Conservation (phyloP, 2,797 vertebrate species). For the Rhabdomys pumilio region DNA sequence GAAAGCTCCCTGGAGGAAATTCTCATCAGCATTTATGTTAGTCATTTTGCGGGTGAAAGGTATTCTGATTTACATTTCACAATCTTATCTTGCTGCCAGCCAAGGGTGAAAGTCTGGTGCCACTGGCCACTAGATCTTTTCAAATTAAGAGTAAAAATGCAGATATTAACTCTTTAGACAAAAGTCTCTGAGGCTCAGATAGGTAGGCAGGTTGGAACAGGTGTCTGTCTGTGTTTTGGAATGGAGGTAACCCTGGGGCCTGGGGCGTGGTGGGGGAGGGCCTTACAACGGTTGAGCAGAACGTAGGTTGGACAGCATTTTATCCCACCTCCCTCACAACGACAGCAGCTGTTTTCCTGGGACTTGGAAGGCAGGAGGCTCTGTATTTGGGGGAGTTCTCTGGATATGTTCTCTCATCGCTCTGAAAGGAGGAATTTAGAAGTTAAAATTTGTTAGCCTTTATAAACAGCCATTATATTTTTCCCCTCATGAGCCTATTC, state of each 20-base stretch:
- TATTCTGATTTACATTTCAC: conserved; percentile 83
- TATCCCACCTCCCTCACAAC: neutral
- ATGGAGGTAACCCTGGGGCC: conserved; percentile 63
- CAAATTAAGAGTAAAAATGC: conserved; percentile 74
- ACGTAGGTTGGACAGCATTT: conserved; percentile 57
- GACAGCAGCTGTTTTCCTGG: neutral
- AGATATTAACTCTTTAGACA: neutral
- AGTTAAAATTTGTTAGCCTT: neutral
- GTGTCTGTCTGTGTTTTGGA: conserved; percentile 28
- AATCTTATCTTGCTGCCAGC: conserved; percentile 80
- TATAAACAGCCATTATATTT: neutral
- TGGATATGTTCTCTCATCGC: neutral
- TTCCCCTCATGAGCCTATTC: neutral
- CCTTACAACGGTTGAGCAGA: neutral
- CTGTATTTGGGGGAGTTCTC: neutral
- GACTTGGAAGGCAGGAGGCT: conserved; percentile 24
- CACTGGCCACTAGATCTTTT: conserved; percentile 77
- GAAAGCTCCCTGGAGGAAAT: conserved; percentile 67
- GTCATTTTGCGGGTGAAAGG: conserved; percentile 82
- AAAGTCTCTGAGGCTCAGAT: conserved; percentile 12
- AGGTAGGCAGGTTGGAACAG: conserved; percentile 72
- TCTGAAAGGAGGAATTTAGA: neutral
- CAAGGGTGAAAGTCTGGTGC: conserved; percentile 79
- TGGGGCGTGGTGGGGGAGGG: neutral
- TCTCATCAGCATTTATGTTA: conserved; percentile 71